Conservation (phyloP, 2,888 invertebrate genomes). For the Zelleria hepariella region DNA sequence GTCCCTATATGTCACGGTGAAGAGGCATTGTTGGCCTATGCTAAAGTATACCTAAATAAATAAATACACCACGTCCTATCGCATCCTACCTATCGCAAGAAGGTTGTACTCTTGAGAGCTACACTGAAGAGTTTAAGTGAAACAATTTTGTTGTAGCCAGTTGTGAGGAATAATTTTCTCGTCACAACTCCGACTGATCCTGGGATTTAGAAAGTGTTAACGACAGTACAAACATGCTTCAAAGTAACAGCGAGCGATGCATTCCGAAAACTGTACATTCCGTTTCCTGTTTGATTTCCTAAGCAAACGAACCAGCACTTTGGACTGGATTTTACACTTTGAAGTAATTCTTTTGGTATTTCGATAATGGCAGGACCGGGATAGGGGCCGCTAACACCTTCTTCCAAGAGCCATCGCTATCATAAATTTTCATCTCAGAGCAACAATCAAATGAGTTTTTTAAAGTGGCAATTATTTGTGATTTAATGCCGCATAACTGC, state of each 20-base stretch:
- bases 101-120: too few species aligned
- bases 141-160: too few species aligned
- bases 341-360: not conserved
- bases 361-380: not conserved
- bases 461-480: slow-evolving; percentile 1
- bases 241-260: slow-evolving; percentile 34
- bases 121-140: too few species aligned
- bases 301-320: not conserved
- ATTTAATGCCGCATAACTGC: not conserved
- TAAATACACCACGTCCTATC: not conserved
- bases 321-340: not conserved
- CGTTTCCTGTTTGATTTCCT: slow-evolving; percentile 46
- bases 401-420: not conserved
- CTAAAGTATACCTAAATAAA: not conserved
- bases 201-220: slow-evolving; percentile 58
- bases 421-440: not conserved
- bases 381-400: not conserved
- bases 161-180: not conserved
- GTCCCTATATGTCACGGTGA: not conserved
- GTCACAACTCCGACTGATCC: slow-evolving; percentile 2
- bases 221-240: slow-evolving; percentile 52
- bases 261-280: slow-evolving; percentile 44
- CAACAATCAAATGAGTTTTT: not conserved
- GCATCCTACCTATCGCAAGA: not conserved
- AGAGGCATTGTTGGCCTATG: not conserved